Percentiles rank a stretch among this genome's conserved stretches.
phyloP scores from a whole-genome alignment of 2,113 vertebrate species.

The Dasyornis broadbenti region DNA sequence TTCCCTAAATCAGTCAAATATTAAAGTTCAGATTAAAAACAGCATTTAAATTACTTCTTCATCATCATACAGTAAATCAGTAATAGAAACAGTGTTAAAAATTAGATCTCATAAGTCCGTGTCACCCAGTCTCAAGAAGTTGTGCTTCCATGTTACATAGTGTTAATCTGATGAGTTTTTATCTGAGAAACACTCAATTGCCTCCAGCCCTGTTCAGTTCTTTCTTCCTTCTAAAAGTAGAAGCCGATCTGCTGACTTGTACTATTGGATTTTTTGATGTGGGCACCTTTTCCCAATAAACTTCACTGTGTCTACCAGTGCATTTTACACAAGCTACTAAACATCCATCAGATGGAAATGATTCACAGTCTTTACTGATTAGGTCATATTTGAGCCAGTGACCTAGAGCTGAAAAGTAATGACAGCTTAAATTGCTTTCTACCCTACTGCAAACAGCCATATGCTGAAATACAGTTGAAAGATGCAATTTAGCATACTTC shows the following conservation, averaged over 20 bases:
- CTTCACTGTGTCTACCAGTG: neutral
- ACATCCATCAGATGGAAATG: slow-evolving; percentile 29
- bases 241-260: neutral
- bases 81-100: neutral
- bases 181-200: neutral
- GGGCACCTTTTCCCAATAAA: slow-evolving; percentile 22
- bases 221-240: neutral
- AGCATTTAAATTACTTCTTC: neutral
- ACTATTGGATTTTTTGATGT: slow-evolving; percentile 22
- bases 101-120: neutral
- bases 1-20: neutral
- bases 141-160: neutral
- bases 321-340: slow-evolving; percentile 34
- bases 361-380: slow-evolving; percentile 31
- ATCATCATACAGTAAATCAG: neutral
- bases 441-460: neutral
- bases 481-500: neutral
- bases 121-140: neutral
- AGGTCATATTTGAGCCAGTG: slow-evolving; percentile 39
- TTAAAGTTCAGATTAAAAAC: neutral
- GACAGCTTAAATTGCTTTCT: slow-evolving; percentile 33
- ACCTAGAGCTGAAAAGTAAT: slow-evolving; percentile 18
- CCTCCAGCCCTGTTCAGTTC: neutral
- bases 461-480: neutral
- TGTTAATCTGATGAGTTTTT: neutral